Evolutionary conservation across 2,113 vertebrate genomes (phyloP).

Genomic region (Bambusicola thoracicus): DNA sequence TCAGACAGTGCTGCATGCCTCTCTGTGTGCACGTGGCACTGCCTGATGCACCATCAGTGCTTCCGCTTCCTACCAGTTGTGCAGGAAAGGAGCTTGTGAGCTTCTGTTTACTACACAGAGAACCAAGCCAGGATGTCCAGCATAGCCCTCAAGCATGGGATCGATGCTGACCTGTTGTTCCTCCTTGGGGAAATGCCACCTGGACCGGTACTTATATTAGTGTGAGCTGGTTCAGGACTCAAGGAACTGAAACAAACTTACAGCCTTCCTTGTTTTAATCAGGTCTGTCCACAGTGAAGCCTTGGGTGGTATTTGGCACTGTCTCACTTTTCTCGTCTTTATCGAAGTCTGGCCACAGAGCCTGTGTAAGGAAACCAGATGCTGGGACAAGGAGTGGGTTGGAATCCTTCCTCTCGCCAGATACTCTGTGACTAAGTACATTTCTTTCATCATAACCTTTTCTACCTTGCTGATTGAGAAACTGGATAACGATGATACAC

Average conservation of each 20-base stretch:
- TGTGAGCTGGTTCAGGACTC: neutral
- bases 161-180: neutral
- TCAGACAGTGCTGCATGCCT: too few species aligned
- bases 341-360: neutral
- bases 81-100: neutral
- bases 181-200: neutral
- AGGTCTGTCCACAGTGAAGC: neutral
- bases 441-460: constrained; percentile 52
- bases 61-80: neutral
- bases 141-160: neutral
- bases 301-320: neutral
- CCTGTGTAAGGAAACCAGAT: constrained; percentile 4
- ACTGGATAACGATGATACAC: neutral
- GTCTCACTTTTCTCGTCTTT: constrained; percentile 17
- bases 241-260: accelerated
- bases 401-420: neutral
- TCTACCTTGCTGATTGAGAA: constrained; percentile 42
- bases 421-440: constrained; percentile 15
- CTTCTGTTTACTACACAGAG: neutral
- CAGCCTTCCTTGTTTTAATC: neutral
- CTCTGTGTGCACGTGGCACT: too few species aligned
- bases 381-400: neutral
- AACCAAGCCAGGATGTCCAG: neutral
- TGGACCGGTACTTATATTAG: neutral
- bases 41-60: too few species aligned